Base-by-base conservation (phyloP, 2,888 invertebrate genomes). In the Tachystola acroxantha region DNA sequence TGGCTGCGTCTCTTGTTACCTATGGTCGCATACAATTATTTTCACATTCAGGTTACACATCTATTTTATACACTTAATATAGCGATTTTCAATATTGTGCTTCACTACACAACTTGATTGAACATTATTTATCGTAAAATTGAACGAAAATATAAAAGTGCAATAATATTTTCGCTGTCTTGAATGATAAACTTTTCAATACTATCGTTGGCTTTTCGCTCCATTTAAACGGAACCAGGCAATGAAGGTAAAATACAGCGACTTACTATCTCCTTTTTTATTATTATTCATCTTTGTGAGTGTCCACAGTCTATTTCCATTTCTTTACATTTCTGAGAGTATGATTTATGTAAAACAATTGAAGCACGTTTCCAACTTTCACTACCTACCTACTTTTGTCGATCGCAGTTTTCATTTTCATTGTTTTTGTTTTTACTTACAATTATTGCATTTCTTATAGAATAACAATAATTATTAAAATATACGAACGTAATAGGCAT, bases 191-290 rank as follows among this genome's bases (percentile, higher is more conserved):
- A 45, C 32, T 35, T 13, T 64, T 64, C 56, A 66, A 66, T 57
- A 44, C 45, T 64, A 47, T 59, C 60, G 57, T 76, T 74, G 61
- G 74, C 66, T 80, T 86, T 73, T 65, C 76, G 84, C 85, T 77
- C 58, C 82, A 81, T 85, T 85, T 64, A 64, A 57, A 65, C 67
- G 85, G 73, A 82, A 74, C 80, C 85, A 86, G 86, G 82, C 78
- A 53, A 84, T 75, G 76, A 86, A 86, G 86, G 86, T 86, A 86
- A 86, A 75, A 73, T 64, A 62, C 7, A 24, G 57, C 51, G 61
- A 48, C 53, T 60, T 56, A 53, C 60, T 62, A 64, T 62, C 48
- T 53, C 30, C 27, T 24, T 37, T 60, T 64, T 61, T 66, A 50
- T 63, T 61, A 50, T 63, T 61, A 60, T 57, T 37, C 46, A 60